Evolutionary conservation across 2,888 invertebrate species (phyloP), one percentile per base, ranked within the genome.

Genomic region (Eurois occulta): DNA sequence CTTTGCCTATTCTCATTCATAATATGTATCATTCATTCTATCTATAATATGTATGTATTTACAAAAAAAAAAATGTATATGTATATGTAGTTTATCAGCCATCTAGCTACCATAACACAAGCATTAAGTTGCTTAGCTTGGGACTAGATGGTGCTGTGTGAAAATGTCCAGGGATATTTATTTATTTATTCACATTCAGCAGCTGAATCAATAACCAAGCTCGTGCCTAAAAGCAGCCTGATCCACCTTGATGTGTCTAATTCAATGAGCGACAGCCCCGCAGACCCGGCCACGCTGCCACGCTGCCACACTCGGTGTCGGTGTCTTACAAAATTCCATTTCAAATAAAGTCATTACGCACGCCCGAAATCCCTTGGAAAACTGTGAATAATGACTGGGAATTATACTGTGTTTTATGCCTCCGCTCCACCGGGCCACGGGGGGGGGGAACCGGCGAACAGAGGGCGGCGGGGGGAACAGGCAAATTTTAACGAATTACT

Each of bases 361-460:
- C 91, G 90, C 90, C 87, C 89, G 85, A 91, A 90, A 93, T 92
- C 91, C 89, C 90, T 90, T 89, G 90, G 91, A 90, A 92, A 93
- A 93, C 92, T 93, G 94, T 94, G 93, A 94, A 93, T 94, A 94
- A 94, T 93, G 94, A 92, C 92, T 89, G 91, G 91, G 93, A 92
- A 93, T 94, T 94, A 94, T 93, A 91, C 93, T 93, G 94, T 93
- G 91, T 93, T 94, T 94, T 94, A 94, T 94, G 93, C 91, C 89
- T 88, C 87, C 85, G 87, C 87, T 77, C 77, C 84, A 75, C 80
- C 38, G 68, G 73, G 73, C 80, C 68, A 69, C 70, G 28, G 70
- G 66, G 84, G 72, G 72, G 41, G 68, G 80, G 13, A 38, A 11
- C 58, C n/a, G 41, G 55, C 68, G 65, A 60, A 48, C 70, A 73